Conservation (phyloP, 1,140 invertebrate species). For the Oppia nitens region DNA sequence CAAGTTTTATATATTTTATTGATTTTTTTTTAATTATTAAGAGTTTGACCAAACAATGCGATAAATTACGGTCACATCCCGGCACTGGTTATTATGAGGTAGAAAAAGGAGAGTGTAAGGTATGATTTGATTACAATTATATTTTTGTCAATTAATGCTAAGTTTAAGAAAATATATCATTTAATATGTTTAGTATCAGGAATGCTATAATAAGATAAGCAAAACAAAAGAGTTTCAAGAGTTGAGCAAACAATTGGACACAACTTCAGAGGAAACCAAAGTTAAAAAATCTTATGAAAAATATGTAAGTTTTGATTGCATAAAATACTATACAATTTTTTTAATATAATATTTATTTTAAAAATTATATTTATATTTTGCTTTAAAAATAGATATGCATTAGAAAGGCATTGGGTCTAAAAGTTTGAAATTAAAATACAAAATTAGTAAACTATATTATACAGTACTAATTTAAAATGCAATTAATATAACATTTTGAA, state of each 20-base stretch:
- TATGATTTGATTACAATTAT: background rate
- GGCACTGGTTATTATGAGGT: background rate
- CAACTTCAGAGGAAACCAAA: background rate
- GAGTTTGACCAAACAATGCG: background rate
- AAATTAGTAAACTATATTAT: too few species aligned
- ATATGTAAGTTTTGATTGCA: background rate
- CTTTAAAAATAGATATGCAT: background rate
- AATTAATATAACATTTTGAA: too few species aligned
- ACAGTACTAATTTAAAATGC: too few species aligned
- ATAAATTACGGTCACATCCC: background rate
- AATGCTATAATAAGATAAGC: background rate
- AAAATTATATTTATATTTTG: too few species aligned
- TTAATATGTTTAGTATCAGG: background rate
- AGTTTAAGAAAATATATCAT: background rate
- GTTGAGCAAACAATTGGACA: background rate
- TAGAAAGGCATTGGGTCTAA: background rate
- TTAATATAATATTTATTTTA: background rate
- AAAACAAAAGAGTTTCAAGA: background rate
- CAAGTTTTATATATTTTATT: background rate
- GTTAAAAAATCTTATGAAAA: background rate
- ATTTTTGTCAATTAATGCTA: too few species aligned
- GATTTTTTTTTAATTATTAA: background rate
- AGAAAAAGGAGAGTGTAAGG: background rate
- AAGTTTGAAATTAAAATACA: background rate
- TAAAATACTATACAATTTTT: background rate